These are phyloP conservation scores for Loxodonta africana DNA, from an alignment of 2,113 vertebrate species.

Conservation along the genomic window DNA sequence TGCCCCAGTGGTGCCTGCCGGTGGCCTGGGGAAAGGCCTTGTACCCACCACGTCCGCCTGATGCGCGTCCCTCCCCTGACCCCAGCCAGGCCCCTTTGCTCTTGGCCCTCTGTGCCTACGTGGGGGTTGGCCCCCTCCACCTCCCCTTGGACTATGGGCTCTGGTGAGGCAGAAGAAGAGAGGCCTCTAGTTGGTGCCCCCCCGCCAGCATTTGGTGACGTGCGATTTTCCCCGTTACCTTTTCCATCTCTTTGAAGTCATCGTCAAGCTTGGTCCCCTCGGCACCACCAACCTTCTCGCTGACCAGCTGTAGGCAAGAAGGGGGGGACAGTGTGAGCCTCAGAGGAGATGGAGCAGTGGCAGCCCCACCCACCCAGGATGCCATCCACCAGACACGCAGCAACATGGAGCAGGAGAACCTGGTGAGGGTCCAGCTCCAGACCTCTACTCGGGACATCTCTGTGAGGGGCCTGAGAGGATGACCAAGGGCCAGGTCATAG, in stretches of 20 bases:
- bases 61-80: background rate
- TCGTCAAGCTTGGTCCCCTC: conserved; percentile 98
- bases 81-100: too few relatives aligned
- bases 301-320: conserved; percentile 92
- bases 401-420: too few relatives aligned
- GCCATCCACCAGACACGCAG: too few relatives aligned
- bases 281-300: conserved; percentile 98
- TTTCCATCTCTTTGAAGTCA: conserved; percentile 98
- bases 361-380: background rate
- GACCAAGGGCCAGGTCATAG: too few relatives aligned
- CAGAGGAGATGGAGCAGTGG: accelerated
- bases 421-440: too few relatives aligned
- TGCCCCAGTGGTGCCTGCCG: background rate
- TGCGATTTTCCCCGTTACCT: conserved; percentile 86
- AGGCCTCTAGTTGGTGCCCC: background rate
- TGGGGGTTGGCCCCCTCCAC: too few relatives aligned
- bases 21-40: background rate
- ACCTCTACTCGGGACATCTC: too few relatives aligned
- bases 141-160: background rate
- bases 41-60: background rate
- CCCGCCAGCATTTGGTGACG: background rate
- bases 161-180: background rate
- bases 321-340: conserved; percentile 4
- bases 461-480: too few relatives aligned
- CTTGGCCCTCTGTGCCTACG: background rate